phyloP scores from a whole-genome alignment of 2,888 invertebrate species.

The Axea sp. region DNA sequence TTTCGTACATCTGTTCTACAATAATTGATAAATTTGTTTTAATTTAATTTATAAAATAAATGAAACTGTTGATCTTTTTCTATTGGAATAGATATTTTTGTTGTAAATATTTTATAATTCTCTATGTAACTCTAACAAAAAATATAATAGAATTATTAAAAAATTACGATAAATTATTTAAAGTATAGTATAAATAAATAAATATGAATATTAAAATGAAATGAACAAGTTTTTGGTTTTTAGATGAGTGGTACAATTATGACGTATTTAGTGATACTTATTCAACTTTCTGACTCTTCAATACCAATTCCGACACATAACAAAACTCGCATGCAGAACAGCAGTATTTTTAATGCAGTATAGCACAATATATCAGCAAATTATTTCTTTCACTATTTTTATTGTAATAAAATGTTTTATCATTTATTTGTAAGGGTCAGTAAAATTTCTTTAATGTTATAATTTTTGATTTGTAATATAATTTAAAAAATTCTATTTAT shows the following conservation, averaged over 20 bases:
- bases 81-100: too few relatives aligned
- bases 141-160: too few relatives aligned
- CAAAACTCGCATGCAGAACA: slow-evolving; percentile 7
- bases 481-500: too few relatives aligned
- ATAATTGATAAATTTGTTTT: too few relatives aligned
- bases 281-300: slow-evolving; percentile 53
- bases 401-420: background rate
- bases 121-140: too few relatives aligned
- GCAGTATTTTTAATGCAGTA: slow-evolving; percentile 15
- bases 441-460: background rate
- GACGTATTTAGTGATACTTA: slow-evolving; percentile 55
- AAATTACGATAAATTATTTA: too few relatives aligned
- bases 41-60: too few relatives aligned
- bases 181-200: background rate
- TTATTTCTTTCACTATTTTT: slow-evolving; percentile 3
- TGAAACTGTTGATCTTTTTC: too few relatives aligned
- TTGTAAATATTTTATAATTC: too few relatives aligned
- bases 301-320: slow-evolving; percentile 19
- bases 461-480: too few relatives aligned
- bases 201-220: slow-evolving; percentile 9
- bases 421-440: slow-evolving; percentile 2
- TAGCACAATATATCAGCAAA: slow-evolving; percentile 2
- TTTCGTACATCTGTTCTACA: too few relatives aligned
- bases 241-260: slow-evolving; percentile 56
- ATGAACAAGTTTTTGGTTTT: slow-evolving; percentile 24